Percentiles rank a stretch among this genome's conserved stretches.
Evolutionary conservation across 1,140 invertebrate genomes (phyloP).

Genomic region (Cecropterus lyciades): DNA sequence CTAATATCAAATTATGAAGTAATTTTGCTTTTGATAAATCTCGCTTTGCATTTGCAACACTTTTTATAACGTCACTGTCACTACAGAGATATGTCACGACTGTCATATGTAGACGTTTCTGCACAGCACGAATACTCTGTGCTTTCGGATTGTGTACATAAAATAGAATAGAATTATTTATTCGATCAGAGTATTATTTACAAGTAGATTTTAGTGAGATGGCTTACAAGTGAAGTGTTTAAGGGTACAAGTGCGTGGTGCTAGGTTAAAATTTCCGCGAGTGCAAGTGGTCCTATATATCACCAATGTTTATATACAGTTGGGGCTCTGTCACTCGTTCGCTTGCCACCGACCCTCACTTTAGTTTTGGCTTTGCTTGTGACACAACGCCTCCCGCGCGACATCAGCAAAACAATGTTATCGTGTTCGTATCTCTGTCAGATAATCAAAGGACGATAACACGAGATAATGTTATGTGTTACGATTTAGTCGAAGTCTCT

Average conservation of each 20-base stretch:
- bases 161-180: slow-evolving; percentile 4
- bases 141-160: neutral
- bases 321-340: slow-evolving; percentile 45
- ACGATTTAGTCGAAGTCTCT: slow-evolving; percentile 37
- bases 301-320: slow-evolving; percentile 49
- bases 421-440: slow-evolving; percentile 55
- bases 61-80: neutral
- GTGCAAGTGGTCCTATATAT: slow-evolving; percentile 30
- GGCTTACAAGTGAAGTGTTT: slow-evolving; percentile 4
- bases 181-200: slow-evolving; percentile 4
- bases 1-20: too few species aligned
- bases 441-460: slow-evolving; percentile 60
- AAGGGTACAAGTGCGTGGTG: slow-evolving; percentile 2
- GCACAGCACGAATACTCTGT: neutral
- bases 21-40: too few species aligned
- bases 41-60: too few species aligned
- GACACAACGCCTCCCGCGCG: slow-evolving; percentile 55
- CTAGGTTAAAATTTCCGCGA: slow-evolving; percentile 10
- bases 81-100: neutral
- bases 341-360: slow-evolving; percentile 48
- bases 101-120: neutral
- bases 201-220: neutral
- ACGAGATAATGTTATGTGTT: slow-evolving; percentile 32
- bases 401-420: slow-evolving; percentile 69
- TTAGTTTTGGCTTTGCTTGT: slow-evolving; percentile 61